Evolutionary conservation across 2,113 vertebrate species (phyloP), one percentile per base, ranked within the genome.

Genomic region (Toxotes jaculatrix): DNA sequence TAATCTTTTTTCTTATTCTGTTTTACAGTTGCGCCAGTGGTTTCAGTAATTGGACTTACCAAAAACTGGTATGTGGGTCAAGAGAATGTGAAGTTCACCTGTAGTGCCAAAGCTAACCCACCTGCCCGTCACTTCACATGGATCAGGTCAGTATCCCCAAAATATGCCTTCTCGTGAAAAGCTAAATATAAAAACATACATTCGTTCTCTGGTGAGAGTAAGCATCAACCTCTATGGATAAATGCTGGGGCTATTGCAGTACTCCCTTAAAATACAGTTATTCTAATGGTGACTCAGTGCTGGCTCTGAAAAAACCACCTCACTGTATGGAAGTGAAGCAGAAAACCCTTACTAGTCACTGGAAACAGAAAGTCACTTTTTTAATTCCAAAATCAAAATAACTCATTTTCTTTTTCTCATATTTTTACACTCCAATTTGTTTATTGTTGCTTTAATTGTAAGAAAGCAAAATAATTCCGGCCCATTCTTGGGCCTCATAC

Each of bases 41-140:
- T 99, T 81, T 95, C 95, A 31, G 93, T 98, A 82, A 93, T 90
- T 82, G 97, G 96, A 36, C 94, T 94, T 83, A 94, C 96, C 90
- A 95, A 95, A 65, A 97, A 96, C 87, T 98, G 97, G 98, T 97
- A 97, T 84, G 96, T 97, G 64, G 97, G 98, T 87, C 96, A 98
- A 93, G 93, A 92, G 74, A 95, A 97, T 19, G 97, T 97, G 83
- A 95, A 95, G 90, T 95, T 99, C 71, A 96, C 93, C 60, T 99
- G 98, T 93, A 95, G 95, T 87, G 97, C 97, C 90, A 96, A 95
- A 92, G 97, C 98, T 87, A 99, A 98, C 93, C 98, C 98, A 65
- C 94, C 96, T 43, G 96, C 96, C 13, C 94, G 92, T 85, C 94
- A 94, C 74, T 96, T 96, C 82, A 92, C 89, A 7, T 99, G 98